Evolutionary conservation across 2,113 vertebrate species (phyloP).

Genomic region (Daphoenositta chrysoptera): DNA sequence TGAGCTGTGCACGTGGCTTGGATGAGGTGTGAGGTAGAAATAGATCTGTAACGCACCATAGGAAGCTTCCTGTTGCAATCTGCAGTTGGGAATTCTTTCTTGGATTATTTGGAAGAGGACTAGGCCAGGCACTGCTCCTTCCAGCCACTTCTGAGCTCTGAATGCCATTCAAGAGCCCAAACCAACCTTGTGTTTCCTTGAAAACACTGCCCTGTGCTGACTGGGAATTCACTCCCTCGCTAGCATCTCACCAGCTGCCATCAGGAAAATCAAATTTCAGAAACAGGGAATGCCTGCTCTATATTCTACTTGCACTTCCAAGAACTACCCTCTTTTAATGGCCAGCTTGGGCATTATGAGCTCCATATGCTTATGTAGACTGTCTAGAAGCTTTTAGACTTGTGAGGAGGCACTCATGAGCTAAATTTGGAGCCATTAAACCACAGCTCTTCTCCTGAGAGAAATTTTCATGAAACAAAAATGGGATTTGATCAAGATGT

Average conservation of each 20-base stretch:
- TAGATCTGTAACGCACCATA: rapidly evolving
- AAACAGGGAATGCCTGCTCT: not conserved
- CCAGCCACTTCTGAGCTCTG: not conserved
- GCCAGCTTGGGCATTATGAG: not conserved
- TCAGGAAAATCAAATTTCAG: not conserved
- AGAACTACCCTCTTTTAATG: not conserved
- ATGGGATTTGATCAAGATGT: not conserved
- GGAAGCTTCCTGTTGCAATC: not conserved
- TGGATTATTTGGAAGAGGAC: not conserved
- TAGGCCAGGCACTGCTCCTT: not conserved
- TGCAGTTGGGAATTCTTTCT: not conserved
- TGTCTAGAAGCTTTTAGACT: not conserved
- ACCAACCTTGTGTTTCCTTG: not conserved
- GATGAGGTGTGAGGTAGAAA: rapidly evolving
- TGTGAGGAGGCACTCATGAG: not conserved
- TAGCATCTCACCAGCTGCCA: not conserved
- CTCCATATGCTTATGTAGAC: not conserved
- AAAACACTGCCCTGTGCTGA: not conserved
- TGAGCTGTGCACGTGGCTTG: rapidly evolving
- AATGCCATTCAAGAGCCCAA: not conserved
- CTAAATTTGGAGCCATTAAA: not conserved
- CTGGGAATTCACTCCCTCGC: not conserved
- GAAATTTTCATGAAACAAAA: not conserved
- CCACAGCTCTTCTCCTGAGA: not conserved
- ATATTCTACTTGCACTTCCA: not conserved